Percentiles rank a stretch among this genome's conserved stretches.
phyloP scores from a whole-genome alignment of 1,140 invertebrate species.

The Apolygus lucorum region DNA sequence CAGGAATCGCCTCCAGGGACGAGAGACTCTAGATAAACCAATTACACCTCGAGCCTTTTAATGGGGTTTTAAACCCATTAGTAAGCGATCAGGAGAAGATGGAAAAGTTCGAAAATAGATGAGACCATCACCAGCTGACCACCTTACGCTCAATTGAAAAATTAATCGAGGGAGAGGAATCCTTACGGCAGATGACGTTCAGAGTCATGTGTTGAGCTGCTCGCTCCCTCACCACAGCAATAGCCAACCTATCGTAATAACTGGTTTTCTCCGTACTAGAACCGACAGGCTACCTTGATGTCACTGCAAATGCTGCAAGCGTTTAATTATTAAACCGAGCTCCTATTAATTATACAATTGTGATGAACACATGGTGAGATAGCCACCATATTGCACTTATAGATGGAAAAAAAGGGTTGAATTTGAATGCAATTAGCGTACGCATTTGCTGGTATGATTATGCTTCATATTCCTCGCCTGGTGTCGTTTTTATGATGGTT shows the following conservation, averaged over 20 bases:
- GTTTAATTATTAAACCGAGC: conserved; percentile 4
- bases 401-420: conserved; percentile 1
- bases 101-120: conserved; percentile 2
- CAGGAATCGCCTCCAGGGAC: not conserved
- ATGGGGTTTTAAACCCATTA: not conserved
- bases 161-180: conserved; percentile 8
- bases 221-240: not conserved
- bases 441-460: conserved; percentile 8
- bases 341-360: conserved; percentile 15
- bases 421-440: not conserved
- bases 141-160: conserved; percentile 5
- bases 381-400: not conserved
- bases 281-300: not conserved
- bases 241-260: not conserved
- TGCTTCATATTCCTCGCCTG: not conserved
- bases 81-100: not conserved
- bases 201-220: conserved; percentile 7
- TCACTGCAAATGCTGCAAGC: conserved; percentile 1
- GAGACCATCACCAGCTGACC: conserved; percentile 1
- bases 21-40: not conserved
- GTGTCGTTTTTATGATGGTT: not conserved
- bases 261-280: not conserved
- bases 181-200: conserved; percentile 3
- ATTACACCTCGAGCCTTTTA: not conserved
- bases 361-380: conserved; percentile 7